phyloP scores from a whole-genome alignment of 37 sponge, comb jelly and placozoan genomes.

The Ephydatia muelleri region DNA sequence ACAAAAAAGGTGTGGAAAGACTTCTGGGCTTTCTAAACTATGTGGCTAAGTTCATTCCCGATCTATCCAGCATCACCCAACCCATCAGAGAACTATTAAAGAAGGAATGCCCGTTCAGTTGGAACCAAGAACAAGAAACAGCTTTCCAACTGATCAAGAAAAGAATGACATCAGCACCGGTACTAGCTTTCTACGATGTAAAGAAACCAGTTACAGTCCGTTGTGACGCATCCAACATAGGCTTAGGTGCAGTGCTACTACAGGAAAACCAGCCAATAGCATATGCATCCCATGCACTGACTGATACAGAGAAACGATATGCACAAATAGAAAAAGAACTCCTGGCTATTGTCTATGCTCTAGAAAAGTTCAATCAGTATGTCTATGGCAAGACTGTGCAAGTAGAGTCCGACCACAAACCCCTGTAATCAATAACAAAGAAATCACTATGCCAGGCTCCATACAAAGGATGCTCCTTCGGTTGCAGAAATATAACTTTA shows the following conservation, averaged over 20 bases:
- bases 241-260: slow-evolving; percentile 30
- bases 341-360: slow-evolving; percentile 18
- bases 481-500: slow-evolving; percentile 18
- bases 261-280: slow-evolving; percentile 28
- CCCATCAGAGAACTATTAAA: no score
- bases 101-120: slow-evolving; percentile 27
- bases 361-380: slow-evolving; percentile 20
- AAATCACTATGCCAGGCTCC: slow-evolving; percentile 26
- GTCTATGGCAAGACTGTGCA: slow-evolving; percentile 9
- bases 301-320: slow-evolving; percentile 8
- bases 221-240: slow-evolving; percentile 25
- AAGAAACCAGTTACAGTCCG: neutral
- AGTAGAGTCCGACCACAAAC: slow-evolving; percentile 54
- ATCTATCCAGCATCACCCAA: slow-evolving; percentile 10
- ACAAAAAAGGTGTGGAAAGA: slow-evolving; percentile 34
- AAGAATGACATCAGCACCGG: neutral
- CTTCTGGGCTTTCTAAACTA: slow-evolving; percentile 48
- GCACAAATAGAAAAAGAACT: slow-evolving; percentile 30
- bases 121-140: neutral
- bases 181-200: slow-evolving; percentile 10
- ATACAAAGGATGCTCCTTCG: slow-evolving; percentile 37
- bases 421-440: slow-evolving; percentile 21
- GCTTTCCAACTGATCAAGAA: neutral
- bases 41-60: slow-evolving; percentile 53
- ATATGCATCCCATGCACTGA: slow-evolving; percentile 27